Percentiles rank a stretch among this genome's conserved stretches.
Conservation (phyloP, 2,797 vertebrate genomes). For the Mormyrops boulengeri region DNA sequence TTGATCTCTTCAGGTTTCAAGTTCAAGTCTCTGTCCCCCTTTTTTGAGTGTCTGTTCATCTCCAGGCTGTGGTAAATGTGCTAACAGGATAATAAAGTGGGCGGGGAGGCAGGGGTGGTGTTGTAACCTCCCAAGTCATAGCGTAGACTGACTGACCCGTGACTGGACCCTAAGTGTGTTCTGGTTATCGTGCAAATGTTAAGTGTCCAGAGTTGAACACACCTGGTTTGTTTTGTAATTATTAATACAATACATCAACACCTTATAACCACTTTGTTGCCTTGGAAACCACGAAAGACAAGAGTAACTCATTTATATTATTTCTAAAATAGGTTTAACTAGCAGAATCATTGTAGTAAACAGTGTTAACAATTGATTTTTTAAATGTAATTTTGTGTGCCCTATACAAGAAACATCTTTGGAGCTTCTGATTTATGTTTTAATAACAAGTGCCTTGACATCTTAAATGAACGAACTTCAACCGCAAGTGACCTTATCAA, state of each 20-base stretch:
- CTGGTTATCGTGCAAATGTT: neutral
- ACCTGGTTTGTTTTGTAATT: neutral
- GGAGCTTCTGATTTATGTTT: neutral
- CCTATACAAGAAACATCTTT: neutral
- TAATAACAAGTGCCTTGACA: neutral
- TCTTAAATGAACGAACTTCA: neutral
- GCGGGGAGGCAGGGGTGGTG: neutral
- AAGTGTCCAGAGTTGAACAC: neutral
- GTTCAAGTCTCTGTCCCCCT: neutral
- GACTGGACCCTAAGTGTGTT: neutral
- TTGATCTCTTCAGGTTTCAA: neutral
- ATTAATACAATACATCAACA: neutral
- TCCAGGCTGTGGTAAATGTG: neutral
- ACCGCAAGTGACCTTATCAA: neutral
- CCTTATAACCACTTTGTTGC: neutral
- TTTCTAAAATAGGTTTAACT: neutral
- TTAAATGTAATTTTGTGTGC: neutral
- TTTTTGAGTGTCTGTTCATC: neutral
- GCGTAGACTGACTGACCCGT: neutral
- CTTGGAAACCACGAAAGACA: conserved; percentile 4
- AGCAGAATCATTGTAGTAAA: neutral
- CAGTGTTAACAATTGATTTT: neutral
- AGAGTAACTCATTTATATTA: neutral
- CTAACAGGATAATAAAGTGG: neutral
- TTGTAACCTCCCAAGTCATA: neutral